These are phyloP conservation scores for Blomia tropicalis DNA, from an alignment of 2,888 invertebrate genomes.

Conservation along the genomic window DNA sequence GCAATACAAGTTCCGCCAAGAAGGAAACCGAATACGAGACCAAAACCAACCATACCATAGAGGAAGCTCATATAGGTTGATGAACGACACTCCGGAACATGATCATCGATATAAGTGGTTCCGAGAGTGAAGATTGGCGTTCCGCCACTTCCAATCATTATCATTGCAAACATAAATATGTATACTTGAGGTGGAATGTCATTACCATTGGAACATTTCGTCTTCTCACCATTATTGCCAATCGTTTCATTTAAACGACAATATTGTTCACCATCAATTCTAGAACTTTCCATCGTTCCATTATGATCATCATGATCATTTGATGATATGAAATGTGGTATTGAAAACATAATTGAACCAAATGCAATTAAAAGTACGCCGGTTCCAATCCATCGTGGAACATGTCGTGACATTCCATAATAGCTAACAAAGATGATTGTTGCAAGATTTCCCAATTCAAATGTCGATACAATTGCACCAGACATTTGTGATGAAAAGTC, in stretches of 20 bases:
- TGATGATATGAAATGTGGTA: constrained; percentile 56
- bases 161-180: constrained; percentile 73
- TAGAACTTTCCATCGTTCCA: constrained; percentile 27
- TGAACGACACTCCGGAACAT: constrained; percentile 77
- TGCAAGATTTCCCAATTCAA: constrained; percentile 85
- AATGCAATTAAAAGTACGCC: constrained; percentile 83
- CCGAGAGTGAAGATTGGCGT: constrained; percentile 81
- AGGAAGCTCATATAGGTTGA: constrained; percentile 88
- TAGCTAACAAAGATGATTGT: constrained; percentile 91
- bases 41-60: constrained; percentile 91
- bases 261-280: constrained; percentile 32
- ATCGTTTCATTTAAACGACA: constrained; percentile 28
- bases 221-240: constrained; percentile 27
- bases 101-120: constrained; percentile 87
- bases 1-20: constrained; percentile 76
- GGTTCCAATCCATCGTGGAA: constrained; percentile 84
- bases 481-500: constrained; percentile 85
- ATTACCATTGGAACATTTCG: constrained; percentile 32
- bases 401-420: constrained; percentile 74
- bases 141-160: constrained; percentile 78
- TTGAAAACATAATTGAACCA: constrained; percentile 76
- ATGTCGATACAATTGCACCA: constrained; percentile 79
- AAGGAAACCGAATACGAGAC: constrained; percentile 81
- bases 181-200: constrained; percentile 50
- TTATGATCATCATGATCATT: neutral